Base-by-base conservation (phyloP, 2,888 invertebrate genomes). In the Salpingus planirostris region DNA sequence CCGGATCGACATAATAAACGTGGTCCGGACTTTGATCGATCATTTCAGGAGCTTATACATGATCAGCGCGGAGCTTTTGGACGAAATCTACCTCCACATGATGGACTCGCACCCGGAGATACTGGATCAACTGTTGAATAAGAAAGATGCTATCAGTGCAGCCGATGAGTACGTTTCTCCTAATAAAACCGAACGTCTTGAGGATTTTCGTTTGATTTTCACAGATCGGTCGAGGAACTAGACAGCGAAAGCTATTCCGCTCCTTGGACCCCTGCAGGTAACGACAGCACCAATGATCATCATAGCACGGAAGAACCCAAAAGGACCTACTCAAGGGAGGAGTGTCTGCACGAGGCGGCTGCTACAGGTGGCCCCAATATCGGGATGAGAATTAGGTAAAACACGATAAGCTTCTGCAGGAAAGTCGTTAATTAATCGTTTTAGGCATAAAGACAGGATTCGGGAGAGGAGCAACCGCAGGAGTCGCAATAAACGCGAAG, bases 1-100 rank as follows among this genome's bases (percentile, higher is more conserved):
- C 62, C 71, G 89, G 15, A 74, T 81, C 24, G 91, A 92, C 59
- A 84, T 91, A 35, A 95, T 93, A 59, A 91, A 89, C 66, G 89
- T 91, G 28, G 79, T 90, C 11, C 74, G 89, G 46, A 74, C 73
- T 32, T 71, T 87, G 63, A 80, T 88, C 38, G 81, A 83, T 53
- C 75, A 80, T 57, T 74, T 74, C 52, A 70, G 81, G 54, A 71
- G 78, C 34, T 71, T 92, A 34, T 85, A 81, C 50, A 76, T 73
- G 60, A 76, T 91, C 29, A 75, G 87, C 6, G 80, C 86, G 0
- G 87, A 88, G 44, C 67, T 89, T 30, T 69, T 92, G 45, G 87
- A 93, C 59, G 86, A 90, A 56, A 79, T 91, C 4, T 88, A 90
- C 62, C 73, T 85, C 7, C 79, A 86, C 55, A 77, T 93, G 67